Base-by-base conservation (phyloP, 1,140 invertebrate genomes). In the Eriocheir sinensis region DNA sequence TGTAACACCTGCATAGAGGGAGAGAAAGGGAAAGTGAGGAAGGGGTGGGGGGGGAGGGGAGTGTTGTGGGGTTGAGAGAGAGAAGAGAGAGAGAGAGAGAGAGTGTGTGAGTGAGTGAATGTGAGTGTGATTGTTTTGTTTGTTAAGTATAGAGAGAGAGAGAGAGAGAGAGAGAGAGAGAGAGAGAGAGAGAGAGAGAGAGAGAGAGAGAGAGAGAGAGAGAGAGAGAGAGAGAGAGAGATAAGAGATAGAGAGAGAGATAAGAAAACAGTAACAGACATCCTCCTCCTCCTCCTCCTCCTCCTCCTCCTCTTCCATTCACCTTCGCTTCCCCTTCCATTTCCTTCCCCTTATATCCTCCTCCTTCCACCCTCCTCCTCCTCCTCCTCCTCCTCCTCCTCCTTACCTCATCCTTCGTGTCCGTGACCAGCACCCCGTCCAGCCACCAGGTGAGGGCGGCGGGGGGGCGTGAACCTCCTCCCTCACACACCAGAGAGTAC, bases 371-470 rank as follows among this genome's bases (percentile, higher is more conserved):
- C 9, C 36, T 21, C 36, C 81, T 32, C 81, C 21, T 21, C 36
- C 81, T 83, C 81, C 53, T 8, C 53, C 53, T 32, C 38, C 81
- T 85, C 81, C 81, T 27, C 34, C 38, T 27, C 3, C 83, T 32
- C 15, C 38, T 6, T 60, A 89, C 92, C 92, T 93, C 44, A n/a
- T 79, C 53, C 34, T 93, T 93, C 0, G 81, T 86, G 34, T 93
- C 83, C 8, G 92, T 83, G 41, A 86, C 48, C 0, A 86, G 48
- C 8, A 30, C 36, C 0, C 93, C 91, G 32, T 89, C 95, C 21
- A 96, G 41, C 95, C 95, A 96, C 95, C 95, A 96, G 21, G 95
- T 85, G 8, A 96, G 34, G 21, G 15, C 72, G 17, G 95, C 95
- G 3, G 95, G 85, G 21, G 95, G 95, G 8, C 86, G 40, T 4